Evolutionary conservation across 2,113 vertebrate genomes (phyloP), one percentile per base, ranked within the genome.

Genomic region (Neopipo cinnamomea): DNA sequence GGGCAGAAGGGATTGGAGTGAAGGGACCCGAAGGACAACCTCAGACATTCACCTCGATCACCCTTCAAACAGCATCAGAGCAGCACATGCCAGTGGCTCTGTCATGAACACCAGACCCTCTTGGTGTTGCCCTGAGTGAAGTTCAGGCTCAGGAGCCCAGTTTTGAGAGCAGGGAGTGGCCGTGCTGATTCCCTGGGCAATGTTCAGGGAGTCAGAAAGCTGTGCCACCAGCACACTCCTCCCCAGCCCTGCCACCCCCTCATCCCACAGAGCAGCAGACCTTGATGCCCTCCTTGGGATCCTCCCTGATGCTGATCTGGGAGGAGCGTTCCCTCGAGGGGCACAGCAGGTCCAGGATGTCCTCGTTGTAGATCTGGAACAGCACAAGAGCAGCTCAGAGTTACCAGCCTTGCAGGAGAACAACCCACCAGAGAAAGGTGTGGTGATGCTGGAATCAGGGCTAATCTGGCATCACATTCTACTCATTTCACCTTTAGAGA

Each of bases 241-340:
- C 24, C 39, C 6, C 2, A 81, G 41, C 20, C 33, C 33, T 0
- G 6, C 5, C 8, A 6, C 3, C 23, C n/a, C 16, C 47, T 9
- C 5, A 19, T 1, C 8, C 46, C 47, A 56, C 11, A 77, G 46
- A 73, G 5, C 93, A 56, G 63, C 79, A 91, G 35, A 99, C 99
- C 98, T 99, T 99, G 59, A 99, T 99, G 82, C 99, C 99, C 47
- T 99, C 99, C 95, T 99, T 99, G 4, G 99, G 99, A 85, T 99
- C 99, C 83, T 99, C 99, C 13, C 99, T 97, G 88, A 99, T 99
- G 92, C 98, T 99, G 94, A 99, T 98, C 8, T 95, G 97, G 78
- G 97, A 66, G 6, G 98, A 94, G 72, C 98, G 98, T 4, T 99
- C 99, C 94, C 98, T 99, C 67, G 98, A 97, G 2, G 98, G 19